These are phyloP conservation scores for Miltochrista miniata DNA, from an alignment of 2,888 invertebrate genomes.

Conservation along the genomic window DNA sequence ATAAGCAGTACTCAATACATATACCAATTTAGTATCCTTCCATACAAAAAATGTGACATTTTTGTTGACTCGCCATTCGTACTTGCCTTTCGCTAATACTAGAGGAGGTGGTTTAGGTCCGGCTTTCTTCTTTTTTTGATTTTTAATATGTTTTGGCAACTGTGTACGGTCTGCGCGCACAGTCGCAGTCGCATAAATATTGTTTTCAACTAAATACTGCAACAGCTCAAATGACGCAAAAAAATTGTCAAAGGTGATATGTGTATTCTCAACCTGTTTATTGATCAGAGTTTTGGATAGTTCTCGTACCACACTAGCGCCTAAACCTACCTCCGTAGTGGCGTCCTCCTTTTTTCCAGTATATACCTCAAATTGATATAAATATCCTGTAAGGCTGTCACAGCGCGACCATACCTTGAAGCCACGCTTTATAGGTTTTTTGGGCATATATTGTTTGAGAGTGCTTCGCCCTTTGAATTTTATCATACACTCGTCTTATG, in stretches of 20 bases:
- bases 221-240: conserved; percentile 16
- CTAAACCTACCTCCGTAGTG: conserved; percentile 17
- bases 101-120: conserved; percentile 8
- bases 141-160: conserved; percentile 13
- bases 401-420: conserved; percentile 37
- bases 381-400: conserved; percentile 30
- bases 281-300: conserved; percentile 5
- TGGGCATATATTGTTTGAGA: conserved; percentile 36
- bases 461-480: conserved; percentile 25
- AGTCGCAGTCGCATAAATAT: conserved; percentile 16
- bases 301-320: conserved; percentile 13
- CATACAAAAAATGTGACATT: conserved; percentile 30
- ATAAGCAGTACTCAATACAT: conserved; percentile 27
- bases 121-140: conserved; percentile 11
- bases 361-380: conserved; percentile 33
- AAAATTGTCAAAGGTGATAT: conserved; percentile 17
- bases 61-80: conserved; percentile 19
- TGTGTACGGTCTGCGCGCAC: conserved; percentile 10
- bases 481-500: conserved; percentile 24
- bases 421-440: conserved; percentile 39
- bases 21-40: conserved; percentile 30
- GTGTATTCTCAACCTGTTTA: conserved; percentile 6
- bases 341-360: conserved; percentile 21
- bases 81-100: conserved; percentile 6
- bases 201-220: conserved; percentile 14